These are phyloP conservation scores for Tanypteryx hageni DNA, from an alignment of 2,888 invertebrate species.

Conservation along the genomic window DNA sequence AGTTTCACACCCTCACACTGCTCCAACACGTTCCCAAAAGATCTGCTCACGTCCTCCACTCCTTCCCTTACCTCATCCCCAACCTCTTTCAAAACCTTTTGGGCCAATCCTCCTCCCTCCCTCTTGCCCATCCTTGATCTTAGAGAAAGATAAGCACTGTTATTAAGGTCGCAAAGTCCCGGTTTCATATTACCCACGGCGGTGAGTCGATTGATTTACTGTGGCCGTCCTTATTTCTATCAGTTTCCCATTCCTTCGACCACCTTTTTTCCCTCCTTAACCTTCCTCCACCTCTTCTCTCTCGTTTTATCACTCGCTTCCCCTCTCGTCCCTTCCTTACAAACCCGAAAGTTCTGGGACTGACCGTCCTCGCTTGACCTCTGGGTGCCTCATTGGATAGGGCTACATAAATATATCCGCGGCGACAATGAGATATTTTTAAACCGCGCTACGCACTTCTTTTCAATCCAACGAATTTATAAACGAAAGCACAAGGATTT, in stretches of 20 bases:
- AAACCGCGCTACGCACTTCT: too few species aligned
- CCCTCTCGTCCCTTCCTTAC: neutral
- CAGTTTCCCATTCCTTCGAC: neutral
- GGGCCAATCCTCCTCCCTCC: neutral
- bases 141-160: neutral
- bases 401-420: too few species aligned
- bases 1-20: neutral
- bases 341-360: too few species aligned
- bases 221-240: neutral
- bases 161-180: conserved; percentile 28
- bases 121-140: conserved; percentile 5
- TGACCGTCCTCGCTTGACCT: too few species aligned
- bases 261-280: neutral
- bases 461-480: too few species aligned
- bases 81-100: neutral
- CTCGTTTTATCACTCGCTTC: neutral
- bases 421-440: too few species aligned
- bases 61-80: neutral
- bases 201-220: conserved; percentile 1
- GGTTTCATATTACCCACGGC: conserved; percentile 28
- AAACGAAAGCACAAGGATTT: too few species aligned
- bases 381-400: too few species aligned
- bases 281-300: neutral
- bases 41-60: neutral
- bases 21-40: neutral